Evolutionary conservation across 2,113 vertebrate species (phyloP), one percentile per base, ranked within the genome.

Genomic region (Dasyprocta punctata): DNA sequence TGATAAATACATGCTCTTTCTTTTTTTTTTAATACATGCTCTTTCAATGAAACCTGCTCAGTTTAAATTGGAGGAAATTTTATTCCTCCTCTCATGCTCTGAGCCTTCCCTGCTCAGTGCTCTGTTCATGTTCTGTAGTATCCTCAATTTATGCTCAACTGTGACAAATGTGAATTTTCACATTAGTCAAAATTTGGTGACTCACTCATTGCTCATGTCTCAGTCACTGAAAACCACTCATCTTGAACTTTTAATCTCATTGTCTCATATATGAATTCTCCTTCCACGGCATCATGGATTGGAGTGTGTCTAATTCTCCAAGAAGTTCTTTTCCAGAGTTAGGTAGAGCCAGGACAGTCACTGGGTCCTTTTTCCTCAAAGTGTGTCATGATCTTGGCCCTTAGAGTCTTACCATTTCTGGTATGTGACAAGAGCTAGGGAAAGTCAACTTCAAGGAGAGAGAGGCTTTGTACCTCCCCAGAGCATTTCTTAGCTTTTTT

Each of bases 101-200:
- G 30, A 88, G 90, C 38, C 36, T 86, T 49, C 41, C 28, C 19
- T 75, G 3, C n/a, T 93, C 26, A 87, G 1, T 84, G 52, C 56
- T 69, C 36, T 0, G 22, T 71, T 65, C 28, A 75, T 19, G 11
- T 24, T 89, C 86, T 69, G 0, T 28, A n/a, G 58, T 89, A 95
- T 41, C 75, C 44, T 9, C 56, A 58, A 41, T 22, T 80, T 61
- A 8, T 88, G 52, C 41, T 86, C 38, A 78, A 2, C 28, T 44
- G 56, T 75, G 54, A 30, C 65, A 96, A 89, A 75, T 60, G 19
- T 73, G 81, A 54, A 80, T 84, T 84, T 75, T 73, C 3, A 28
- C 36, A 26, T 4, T 24, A 22, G 49, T 85, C 49, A 52, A 13
- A 94, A 84, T 75, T 88, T 93, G 61, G 13, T 7, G 71, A 41